phyloP scores from a whole-genome alignment of 2,797 vertebrate genomes.

The Gambelia wislizenii region DNA sequence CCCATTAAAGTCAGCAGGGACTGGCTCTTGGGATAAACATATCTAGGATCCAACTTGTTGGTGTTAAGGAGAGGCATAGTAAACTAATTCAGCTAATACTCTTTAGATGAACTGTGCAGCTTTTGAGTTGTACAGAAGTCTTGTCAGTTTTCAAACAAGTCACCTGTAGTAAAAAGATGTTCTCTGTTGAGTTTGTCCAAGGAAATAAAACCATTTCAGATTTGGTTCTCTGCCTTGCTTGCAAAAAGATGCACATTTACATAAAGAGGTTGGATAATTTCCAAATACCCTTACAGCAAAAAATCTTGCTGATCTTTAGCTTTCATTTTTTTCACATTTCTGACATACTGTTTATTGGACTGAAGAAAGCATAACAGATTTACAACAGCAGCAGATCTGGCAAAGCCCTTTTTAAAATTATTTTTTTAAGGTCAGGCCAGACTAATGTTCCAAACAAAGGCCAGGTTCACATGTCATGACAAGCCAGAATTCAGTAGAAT shows the following conservation, averaged over 20 bases:
- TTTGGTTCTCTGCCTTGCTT: neutral
- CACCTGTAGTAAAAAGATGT: neutral
- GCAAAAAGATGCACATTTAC: constrained; percentile 1
- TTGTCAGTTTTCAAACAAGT: neutral
- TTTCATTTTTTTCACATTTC: constrained; percentile 3
- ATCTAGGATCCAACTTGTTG: neutral
- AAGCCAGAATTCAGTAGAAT: neutral
- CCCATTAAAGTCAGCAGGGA: neutral
- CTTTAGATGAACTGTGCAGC: neutral
- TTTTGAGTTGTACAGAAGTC: neutral
- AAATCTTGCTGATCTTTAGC: neutral
- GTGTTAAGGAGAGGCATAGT: too few relatives aligned
- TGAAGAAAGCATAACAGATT: neutral
- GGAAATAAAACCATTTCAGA: neutral
- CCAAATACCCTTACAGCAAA: constrained; percentile 23
- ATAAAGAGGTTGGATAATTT: constrained; percentile 35
- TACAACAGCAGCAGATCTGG: neutral
- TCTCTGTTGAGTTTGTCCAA: neutral
- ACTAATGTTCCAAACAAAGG: constrained; percentile 16
- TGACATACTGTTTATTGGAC: neutral
- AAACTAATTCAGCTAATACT: neutral
- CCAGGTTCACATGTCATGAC: neutral
- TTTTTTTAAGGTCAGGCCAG: neutral
- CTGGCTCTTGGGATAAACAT: neutral
- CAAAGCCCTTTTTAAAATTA: neutral